Evolutionary conservation across 2,113 vertebrate species (phyloP).

Genomic region (Jacana jacana): DNA sequence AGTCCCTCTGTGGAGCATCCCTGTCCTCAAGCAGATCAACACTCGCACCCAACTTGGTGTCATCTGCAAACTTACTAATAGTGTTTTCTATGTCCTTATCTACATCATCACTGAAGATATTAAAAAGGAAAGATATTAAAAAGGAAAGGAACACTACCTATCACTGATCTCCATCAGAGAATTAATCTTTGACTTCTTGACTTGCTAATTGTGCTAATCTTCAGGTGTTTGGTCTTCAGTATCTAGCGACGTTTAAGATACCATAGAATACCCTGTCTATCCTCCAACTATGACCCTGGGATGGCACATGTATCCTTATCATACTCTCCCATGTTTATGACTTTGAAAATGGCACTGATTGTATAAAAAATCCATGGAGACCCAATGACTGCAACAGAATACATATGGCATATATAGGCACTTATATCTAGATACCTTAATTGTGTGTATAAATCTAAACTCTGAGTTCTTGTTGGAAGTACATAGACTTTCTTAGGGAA

Average conservation of each 20-base stretch:
- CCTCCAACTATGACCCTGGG: neutral
- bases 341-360: neutral
- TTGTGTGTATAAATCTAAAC: neutral
- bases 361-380: neutral
- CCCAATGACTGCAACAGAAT: neutral
- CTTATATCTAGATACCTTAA: neutral
- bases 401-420: neutral
- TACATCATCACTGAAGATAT: too few relatives aligned
- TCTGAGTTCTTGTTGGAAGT: neutral
- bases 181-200: neutral
- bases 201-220: neutral
- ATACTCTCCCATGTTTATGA: too few relatives aligned
- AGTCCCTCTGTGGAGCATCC: too few relatives aligned
- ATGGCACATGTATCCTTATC: neutral
- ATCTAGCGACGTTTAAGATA: neutral
- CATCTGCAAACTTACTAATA: too few relatives aligned
- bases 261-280: neutral
- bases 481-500: neutral
- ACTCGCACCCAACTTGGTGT: too few relatives aligned
- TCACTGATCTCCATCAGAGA: neutral
- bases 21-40: too few relatives aligned
- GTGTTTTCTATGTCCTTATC: too few relatives aligned
- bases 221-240: neutral
- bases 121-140: too few relatives aligned
- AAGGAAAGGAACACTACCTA: neutral